phyloP scores from a whole-genome alignment of 1,140 invertebrate species.

The Thaumetopoea pityocampa region DNA sequence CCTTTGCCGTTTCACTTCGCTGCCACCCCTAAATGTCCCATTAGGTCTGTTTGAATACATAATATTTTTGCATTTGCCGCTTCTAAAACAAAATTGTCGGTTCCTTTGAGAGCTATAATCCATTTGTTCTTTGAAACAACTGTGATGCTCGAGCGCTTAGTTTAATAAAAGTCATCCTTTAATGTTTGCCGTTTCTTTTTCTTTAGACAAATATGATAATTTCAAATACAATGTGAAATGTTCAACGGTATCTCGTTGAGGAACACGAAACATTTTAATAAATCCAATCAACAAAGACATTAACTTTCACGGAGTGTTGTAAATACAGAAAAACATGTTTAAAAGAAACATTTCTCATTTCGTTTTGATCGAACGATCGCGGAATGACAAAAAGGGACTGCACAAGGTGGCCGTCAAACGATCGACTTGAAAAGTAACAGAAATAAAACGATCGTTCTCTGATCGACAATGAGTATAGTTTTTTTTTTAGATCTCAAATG shows the following conservation, averaged over 20 bases:
- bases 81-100: slow-evolving; percentile 71
- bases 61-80: slow-evolving; percentile 75
- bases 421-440: slow-evolving; percentile 32
- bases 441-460: slow-evolving; percentile 20
- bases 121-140: slow-evolving; percentile 73
- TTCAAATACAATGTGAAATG: slow-evolving; percentile 3
- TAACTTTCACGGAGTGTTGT: slow-evolving; percentile 29
- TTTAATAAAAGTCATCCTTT: slow-evolving; percentile 60
- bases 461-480: slow-evolving; percentile 16
- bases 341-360: slow-evolving; percentile 29
- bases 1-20: slow-evolving; percentile 74
- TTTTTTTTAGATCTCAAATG: slow-evolving; percentile 19
- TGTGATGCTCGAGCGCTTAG: slow-evolving; percentile 62
- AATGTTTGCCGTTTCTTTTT: slow-evolving; percentile 32
- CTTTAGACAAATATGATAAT: slow-evolving; percentile 12
- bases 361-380: slow-evolving; percentile 32
- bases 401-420: slow-evolving; percentile 27
- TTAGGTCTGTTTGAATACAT: slow-evolving; percentile 76
- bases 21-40: slow-evolving; percentile 75
- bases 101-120: slow-evolving; percentile 74
- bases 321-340: slow-evolving; percentile 29
- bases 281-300: slow-evolving; percentile 23
- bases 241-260: neutral
- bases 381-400: slow-evolving; percentile 34
- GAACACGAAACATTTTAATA: slow-evolving; percentile 16